These are phyloP conservation scores for Tetrapedia diversipes DNA, from an alignment of 2,888 invertebrate genomes.

Conservation along the genomic window DNA sequence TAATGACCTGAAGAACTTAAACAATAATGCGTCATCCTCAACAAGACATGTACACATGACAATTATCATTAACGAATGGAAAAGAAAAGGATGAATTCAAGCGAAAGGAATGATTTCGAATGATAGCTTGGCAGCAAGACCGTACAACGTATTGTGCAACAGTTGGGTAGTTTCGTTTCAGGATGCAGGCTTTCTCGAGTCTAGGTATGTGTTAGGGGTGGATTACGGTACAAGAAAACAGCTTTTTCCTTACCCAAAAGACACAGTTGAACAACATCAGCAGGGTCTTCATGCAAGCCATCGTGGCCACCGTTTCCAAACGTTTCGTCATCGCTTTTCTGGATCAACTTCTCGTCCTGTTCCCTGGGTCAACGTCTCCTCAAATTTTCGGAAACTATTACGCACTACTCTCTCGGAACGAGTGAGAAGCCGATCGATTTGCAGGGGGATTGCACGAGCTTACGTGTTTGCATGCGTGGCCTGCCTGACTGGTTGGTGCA, in stretches of 20 bases:
- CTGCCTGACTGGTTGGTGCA: conserved; percentile 56
- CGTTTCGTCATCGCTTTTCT: conserved; percentile 86
- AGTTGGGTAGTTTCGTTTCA: conserved; percentile 55
- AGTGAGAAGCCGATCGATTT: conserved; percentile 69
- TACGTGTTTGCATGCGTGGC: conserved; percentile 69
- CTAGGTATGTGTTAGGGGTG: conserved; percentile 14
- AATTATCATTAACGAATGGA: background rate
- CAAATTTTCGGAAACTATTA: conserved; percentile 24
- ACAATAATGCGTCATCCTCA: background rate
- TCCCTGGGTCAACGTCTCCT: too few species aligned
- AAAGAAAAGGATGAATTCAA: too few species aligned
- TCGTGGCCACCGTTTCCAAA: conserved; percentile 89
- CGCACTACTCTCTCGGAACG: conserved; percentile 34
- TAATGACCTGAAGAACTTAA: background rate
- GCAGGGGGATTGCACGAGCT: conserved; percentile 53
- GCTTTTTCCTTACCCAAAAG: conserved; percentile 89
- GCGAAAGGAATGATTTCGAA: background rate
- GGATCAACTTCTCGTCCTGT: background rate
- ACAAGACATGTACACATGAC: background rate
- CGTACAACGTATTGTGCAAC: conserved; percentile 62
- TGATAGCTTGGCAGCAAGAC: background rate
- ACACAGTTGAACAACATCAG: conserved; percentile 91
- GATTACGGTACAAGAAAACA: background rate
- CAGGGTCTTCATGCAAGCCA: conserved; percentile 90
- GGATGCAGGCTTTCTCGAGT: background rate